A percentile compares a stretch with the other conserved stretches of the same genome.
These are phyloP conservation scores for Sycophaga agraensis DNA, from an alignment of 1,140 invertebrate genomes.

Conservation along the genomic window DNA sequence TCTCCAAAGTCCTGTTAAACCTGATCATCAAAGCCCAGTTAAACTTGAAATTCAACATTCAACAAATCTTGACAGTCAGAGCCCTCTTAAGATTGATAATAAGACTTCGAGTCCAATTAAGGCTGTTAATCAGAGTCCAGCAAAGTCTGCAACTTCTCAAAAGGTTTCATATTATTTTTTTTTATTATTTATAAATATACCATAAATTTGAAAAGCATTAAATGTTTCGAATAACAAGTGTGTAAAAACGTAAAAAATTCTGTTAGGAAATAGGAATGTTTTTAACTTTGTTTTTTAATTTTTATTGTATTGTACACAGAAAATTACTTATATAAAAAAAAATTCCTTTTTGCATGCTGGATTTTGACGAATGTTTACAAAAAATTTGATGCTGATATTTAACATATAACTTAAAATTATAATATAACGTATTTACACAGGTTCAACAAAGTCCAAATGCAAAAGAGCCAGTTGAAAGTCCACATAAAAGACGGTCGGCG, in stretches of 20 bases:
- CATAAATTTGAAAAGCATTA: too few species aligned
- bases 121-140: background rate
- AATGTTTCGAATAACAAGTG: too few species aligned
- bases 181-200: background rate
- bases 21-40: background rate
- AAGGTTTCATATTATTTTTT: background rate
- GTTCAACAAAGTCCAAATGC: background rate
- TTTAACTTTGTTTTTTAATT: too few species aligned
- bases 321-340: too few species aligned
- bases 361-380: too few species aligned
- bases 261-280: too few species aligned
- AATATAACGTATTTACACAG: background rate
- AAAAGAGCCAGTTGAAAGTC: constrained; percentile 2
- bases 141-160: constrained; percentile 1
- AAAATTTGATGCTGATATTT: too few species aligned
- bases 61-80: too few species aligned
- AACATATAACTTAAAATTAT: background rate
- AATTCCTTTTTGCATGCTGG: too few species aligned
- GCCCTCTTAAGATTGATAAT: too few species aligned
- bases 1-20: constrained; percentile 10
- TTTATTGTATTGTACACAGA: too few species aligned
- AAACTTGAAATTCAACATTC: background rate
- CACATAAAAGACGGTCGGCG: constrained; percentile 12
- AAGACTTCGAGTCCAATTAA: constrained; percentile 27
- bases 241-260: too few species aligned